Percentiles rank a stretch among this genome's conserved stretches.
Conservation (phyloP, 2,888 invertebrate genomes). For the Argyresthia goedartella region DNA sequence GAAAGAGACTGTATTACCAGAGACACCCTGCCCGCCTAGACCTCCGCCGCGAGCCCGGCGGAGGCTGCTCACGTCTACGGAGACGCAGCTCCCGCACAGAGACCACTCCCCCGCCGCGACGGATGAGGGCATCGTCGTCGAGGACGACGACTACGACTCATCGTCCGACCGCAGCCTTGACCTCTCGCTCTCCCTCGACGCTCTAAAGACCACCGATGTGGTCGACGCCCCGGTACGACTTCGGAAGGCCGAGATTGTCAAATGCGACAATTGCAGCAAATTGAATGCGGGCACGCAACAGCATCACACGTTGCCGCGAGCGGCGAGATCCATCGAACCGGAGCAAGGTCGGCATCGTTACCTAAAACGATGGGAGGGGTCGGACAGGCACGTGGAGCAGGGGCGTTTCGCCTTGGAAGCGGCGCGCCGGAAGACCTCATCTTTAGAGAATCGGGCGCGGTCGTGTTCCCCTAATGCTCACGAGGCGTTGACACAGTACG, state of each 20-base stretch:
- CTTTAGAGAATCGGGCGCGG: slow-evolving; percentile 50
- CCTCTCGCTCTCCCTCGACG: slow-evolving; percentile 56
- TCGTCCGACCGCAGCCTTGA: slow-evolving; percentile 70
- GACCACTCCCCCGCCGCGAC: slow-evolving; percentile 63
- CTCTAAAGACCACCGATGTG: slow-evolving; percentile 54
- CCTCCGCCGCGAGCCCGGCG: slow-evolving; percentile 59
- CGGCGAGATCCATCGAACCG: slow-evolving; percentile 43
- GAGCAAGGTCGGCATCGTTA: slow-evolving; percentile 55
- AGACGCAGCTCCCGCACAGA: slow-evolving; percentile 47
- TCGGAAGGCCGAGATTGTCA: slow-evolving; percentile 54
- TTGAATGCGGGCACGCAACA: slow-evolving; percentile 33
- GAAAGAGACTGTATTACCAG: slow-evolving; percentile 43
- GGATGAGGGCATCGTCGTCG: slow-evolving; percentile 67
- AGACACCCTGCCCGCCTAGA: slow-evolving; percentile 43
- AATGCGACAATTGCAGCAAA: slow-evolving; percentile 62
- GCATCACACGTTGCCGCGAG: slow-evolving; percentile 59
- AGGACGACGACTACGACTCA: slow-evolving; percentile 68
- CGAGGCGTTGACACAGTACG: slow-evolving; percentile 71
- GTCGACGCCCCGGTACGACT: slow-evolving; percentile 50
- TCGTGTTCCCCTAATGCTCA: slow-evolving; percentile 61
- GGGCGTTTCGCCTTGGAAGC: slow-evolving; percentile 53
- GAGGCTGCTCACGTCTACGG: slow-evolving; percentile 46
- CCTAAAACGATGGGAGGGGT: slow-evolving; percentile 59
- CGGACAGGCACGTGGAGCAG: slow-evolving; percentile 48
- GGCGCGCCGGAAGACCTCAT: slow-evolving; percentile 52